Conservation (phyloP, 2,797 vertebrate genomes). For the Falco rusticolus region DNA sequence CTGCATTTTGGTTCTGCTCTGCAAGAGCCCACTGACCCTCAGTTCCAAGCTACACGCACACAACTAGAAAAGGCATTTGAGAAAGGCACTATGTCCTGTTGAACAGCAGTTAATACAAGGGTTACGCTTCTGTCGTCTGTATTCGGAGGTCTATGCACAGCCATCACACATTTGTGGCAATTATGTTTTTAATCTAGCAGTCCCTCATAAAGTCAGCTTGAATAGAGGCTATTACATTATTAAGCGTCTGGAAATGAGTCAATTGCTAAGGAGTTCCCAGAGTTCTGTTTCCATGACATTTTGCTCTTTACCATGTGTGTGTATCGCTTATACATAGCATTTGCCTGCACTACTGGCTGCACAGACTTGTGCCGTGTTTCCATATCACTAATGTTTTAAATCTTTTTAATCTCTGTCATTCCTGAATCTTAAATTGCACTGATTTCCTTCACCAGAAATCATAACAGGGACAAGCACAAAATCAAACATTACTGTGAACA, state of each 20-base stretch:
- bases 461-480: not conserved
- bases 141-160: not conserved
- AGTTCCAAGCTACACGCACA: accelerated
- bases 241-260: not conserved
- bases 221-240: not conserved
- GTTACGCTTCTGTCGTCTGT: not conserved
- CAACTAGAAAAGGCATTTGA: not conserved
- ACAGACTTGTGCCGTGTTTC: not conserved
- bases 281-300: not conserved
- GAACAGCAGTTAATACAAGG: not conserved
- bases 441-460: not conserved
- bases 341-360: not conserved
- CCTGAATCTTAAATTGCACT: not conserved
- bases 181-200: not conserved
- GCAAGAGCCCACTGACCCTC: not conserved
- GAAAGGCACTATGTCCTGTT: not conserved
- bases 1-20: not conserved
- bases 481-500: not conserved
- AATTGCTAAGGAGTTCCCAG: not conserved
- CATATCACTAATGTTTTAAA: not conserved
- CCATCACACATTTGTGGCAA: not conserved
- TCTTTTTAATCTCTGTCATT: not conserved
- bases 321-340: accelerated
- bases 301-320: not conserved
- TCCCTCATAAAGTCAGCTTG: not conserved